Evolutionary conservation across 2,797 vertebrate genomes (phyloP), one percentile per base, ranked within the genome.

Genomic region (Anguilla megastoma): DNA sequence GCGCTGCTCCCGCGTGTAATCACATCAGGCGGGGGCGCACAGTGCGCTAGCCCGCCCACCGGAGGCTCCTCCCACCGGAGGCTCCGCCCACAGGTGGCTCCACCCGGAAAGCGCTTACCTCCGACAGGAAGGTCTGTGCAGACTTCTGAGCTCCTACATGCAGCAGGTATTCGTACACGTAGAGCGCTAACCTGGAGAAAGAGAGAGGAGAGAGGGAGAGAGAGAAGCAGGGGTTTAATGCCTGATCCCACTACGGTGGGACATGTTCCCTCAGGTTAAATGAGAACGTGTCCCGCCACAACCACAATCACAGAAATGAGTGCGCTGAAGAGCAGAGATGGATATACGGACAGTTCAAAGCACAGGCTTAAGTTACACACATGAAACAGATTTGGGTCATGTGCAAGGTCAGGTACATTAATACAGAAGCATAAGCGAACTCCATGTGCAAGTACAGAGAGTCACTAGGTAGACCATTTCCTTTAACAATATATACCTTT

Each of bases 101-200:
- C 30, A 14, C 50, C 12, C 36, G 5, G 85, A 7, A 9, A 30
- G 6, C 7, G 83, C 97, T 91, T 95, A 97, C 97, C 97, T 97
- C 97, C 92, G 97, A 97, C 91, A 97, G 95, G 96, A 97, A 97
- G 0, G 97, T 97, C 93, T 97, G 97, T 86, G 97, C 97, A 52
- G 97, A 97, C 94, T 97, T 97, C 95, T 97, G 97, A 90, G 97
- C 97, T 95, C 97, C 97, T 94, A 97, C 96, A 94, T 97, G 97
- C 91, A 97, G 96, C 95, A 97, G 96, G 94, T 97, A 97, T 91
- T 97, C 97, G 94, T 97, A 97, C 89, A 97, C 97, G 33, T 97
- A 97, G 89, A 97, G 95, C 88, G 97, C 97, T 97, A 97, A 96
- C 94, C 97, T 97, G 94, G 74, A 69, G 79, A 86, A 85, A 69